phyloP scores from a whole-genome alignment of 1,140 invertebrate species.

The Euwallacea similis region DNA sequence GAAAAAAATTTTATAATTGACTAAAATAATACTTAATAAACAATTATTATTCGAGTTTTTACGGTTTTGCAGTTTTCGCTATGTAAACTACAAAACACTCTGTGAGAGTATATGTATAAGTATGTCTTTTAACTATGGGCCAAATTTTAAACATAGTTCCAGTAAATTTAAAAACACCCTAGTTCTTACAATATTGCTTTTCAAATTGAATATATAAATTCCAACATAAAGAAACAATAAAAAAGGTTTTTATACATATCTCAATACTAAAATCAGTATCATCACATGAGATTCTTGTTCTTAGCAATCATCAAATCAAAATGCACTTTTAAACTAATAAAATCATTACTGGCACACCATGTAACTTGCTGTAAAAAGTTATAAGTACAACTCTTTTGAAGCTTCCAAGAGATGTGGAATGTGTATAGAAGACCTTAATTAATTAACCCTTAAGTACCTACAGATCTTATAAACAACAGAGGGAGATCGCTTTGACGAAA shows the following conservation, averaged over 20 bases:
- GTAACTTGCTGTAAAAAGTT: not conserved
- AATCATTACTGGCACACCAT: constrained; percentile 7
- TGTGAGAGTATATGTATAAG: no score
- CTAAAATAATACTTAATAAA: constrained; percentile 24
- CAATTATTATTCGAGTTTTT: no score
- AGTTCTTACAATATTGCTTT: constrained; percentile 20
- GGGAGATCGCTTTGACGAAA: constrained; percentile 20
- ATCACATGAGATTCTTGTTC: not conserved
- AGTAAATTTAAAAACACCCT: constrained; percentile 20
- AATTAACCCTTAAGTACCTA: constrained; percentile 24
- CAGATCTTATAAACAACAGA: not conserved
- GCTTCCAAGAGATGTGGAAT: not conserved
- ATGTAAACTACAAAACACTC: no score
- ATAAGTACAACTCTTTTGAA: constrained; percentile 11
- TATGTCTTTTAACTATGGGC: constrained; percentile 10
- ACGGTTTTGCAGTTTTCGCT: no score
- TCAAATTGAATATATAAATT: not conserved
- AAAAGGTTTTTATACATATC: not conserved
- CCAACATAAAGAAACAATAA: not conserved
- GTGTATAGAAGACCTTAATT: constrained; percentile 13
- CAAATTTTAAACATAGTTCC: constrained; percentile 11
- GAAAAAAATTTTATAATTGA: constrained; percentile 10
- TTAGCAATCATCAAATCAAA: not conserved
- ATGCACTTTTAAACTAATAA: not conserved
- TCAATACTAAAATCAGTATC: not conserved